Base-by-base conservation (phyloP, 2,113 vertebrate species). In the Aphelocoma coerulescens region DNA sequence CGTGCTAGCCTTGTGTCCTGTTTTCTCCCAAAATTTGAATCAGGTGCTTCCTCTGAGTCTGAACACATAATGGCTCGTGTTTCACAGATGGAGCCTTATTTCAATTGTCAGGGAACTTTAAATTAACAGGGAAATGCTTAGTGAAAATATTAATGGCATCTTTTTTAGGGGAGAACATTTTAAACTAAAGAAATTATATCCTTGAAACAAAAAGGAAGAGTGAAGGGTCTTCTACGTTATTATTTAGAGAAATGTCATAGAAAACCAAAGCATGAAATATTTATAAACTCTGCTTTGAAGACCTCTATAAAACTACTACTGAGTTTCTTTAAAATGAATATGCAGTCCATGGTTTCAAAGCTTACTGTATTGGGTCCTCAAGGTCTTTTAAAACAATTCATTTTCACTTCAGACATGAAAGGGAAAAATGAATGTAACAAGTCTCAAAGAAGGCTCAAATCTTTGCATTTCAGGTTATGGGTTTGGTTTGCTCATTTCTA, bases 231-330 rank as follows among this genome's bases (percentile, higher is more conserved):
- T 87, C 78, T 63, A 88, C 82, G 81, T 78, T 81, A 78, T 82
- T 95, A 95, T 93, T 94, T 95, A 85, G 84, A 80, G 78, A 95
- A 94, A 94, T 88, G 57, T 79, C 94, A 94, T 71, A 87, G 94
- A 97, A 97, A 96, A 96, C 41, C 84, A 81, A 96, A 90, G 61
- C 93, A 97, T 95, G 72, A 95, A 97, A 97, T 94, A 98, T 97
- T 97, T 96, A 97, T 97, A 97, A 97, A 97, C 72, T 93, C 76
- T 93, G 54, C 90, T 97, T 96, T 96, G 96, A 98, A 96, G 95
- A 96, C 85, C 85, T 69, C 95, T 91, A 94, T 73, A 86, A 94
- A 93, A 80, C 48, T 88, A 87, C 81, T 67, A 59, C 91, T 76
- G 92, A 96, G 44, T 93, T 86, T 88, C 93, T 97, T 96, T 97